Evolutionary conservation across 1,140 invertebrate species (phyloP).

Genomic region (Drosophila jambulina): DNA sequence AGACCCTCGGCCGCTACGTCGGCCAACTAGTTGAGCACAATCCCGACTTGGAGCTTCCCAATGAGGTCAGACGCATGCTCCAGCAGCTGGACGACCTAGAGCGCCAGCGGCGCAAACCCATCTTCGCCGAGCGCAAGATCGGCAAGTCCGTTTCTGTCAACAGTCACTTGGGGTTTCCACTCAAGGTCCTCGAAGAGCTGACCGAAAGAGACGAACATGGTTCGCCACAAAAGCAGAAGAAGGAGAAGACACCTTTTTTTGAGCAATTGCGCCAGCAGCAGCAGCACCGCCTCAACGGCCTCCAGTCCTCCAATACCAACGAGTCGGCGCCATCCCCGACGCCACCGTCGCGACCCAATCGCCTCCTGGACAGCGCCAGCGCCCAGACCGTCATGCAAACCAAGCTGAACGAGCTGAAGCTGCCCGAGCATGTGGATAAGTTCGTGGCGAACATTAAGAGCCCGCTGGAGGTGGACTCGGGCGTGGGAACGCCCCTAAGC

Average conservation of each 20-base stretch:
- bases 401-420: conserved; percentile 82
- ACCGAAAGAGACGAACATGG: conserved; percentile 85
- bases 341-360: conserved; percentile 72
- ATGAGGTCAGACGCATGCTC: conserved; percentile 88
- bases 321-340: conserved; percentile 22
- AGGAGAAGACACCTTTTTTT: conserved; percentile 85
- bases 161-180: conserved; percentile 85
- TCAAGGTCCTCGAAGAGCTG: conserved; percentile 87
- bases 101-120: conserved; percentile 77
- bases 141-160: conserved; percentile 84
- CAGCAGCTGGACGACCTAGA: conserved; percentile 86
- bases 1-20: conserved; percentile 87
- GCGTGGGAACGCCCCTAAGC: conserved; percentile 86
- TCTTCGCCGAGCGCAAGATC: conserved; percentile 84
- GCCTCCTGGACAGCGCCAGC: conserved; percentile 67
- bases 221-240: conserved; percentile 85
- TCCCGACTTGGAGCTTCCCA: conserved; percentile 88
- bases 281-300: conserved; percentile 51
- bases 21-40: conserved; percentile 87
- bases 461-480: conserved; percentile 86
- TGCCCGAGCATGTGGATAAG: conserved; percentile 86
- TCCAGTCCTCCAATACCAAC: conserved; percentile 31
- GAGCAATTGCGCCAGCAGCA: conserved; percentile 83
- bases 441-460: conserved; percentile 78
- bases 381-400: conserved; percentile 66